Conservation (phyloP, 37 sponge, comb jelly and placozoan genomes). For the Diacarnus erythraeanus region DNA sequence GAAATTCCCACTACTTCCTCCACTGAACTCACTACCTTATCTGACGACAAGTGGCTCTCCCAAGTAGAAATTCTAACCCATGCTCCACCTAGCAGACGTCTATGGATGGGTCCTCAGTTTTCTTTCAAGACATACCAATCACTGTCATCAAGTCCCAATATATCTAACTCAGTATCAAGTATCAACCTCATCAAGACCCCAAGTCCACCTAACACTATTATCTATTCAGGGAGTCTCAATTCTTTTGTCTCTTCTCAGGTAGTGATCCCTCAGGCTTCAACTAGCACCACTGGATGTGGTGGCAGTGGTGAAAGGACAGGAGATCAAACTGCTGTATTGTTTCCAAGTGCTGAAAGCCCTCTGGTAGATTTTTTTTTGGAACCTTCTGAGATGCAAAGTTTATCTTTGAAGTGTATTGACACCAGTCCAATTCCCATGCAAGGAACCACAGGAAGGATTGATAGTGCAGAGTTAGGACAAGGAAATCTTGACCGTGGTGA, state of each 20-base stretch:
- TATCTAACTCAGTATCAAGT: background rate
- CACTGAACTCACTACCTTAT: background rate
- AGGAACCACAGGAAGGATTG: background rate
- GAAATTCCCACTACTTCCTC: background rate
- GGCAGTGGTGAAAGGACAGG: background rate
- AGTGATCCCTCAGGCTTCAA: background rate
- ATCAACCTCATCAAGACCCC: constrained; percentile 13
- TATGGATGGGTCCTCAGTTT: constrained; percentile 99
- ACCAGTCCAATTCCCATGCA: constrained; percentile 38
- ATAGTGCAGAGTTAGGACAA: constrained; percentile 1
- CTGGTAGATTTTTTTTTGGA: constrained; percentile 20
- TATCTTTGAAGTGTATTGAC: constrained; percentile 5
- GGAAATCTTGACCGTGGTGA: constrained; percentile 4
- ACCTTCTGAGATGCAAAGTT: constrained; percentile 9
- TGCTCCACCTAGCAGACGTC: constrained; percentile 84
- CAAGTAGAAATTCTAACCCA: constrained; percentile 91
- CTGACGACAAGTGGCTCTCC: constrained; percentile 80
- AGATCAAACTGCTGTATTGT: constrained; percentile 12
- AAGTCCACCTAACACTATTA: constrained; percentile 33
- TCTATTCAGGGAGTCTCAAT: constrained; percentile 26
- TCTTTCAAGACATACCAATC: constrained; percentile 72
- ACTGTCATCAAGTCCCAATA: background rate
- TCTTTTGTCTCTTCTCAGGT: background rate
- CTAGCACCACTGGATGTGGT: background rate
- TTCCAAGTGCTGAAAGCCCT: constrained; percentile 19